Conservation (phyloP, 2,888 invertebrate species). For the Hecatera dysodea region DNA sequence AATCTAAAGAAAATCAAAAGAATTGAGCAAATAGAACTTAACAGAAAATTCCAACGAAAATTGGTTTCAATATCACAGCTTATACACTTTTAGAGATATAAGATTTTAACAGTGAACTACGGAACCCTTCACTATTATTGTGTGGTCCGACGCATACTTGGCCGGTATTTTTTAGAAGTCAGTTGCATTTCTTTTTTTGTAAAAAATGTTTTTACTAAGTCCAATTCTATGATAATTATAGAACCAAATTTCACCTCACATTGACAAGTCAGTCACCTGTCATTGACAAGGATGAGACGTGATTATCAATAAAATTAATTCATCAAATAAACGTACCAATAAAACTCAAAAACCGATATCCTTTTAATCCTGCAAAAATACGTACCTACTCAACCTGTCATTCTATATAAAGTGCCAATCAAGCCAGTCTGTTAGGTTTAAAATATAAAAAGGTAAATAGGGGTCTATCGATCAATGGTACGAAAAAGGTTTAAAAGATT, state of each 20-base stretch:
- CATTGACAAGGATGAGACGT: neutral
- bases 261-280: neutral
- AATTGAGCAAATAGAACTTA: too few relatives aligned
- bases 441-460: constrained; percentile 54
- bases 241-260: neutral
- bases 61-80: too few relatives aligned
- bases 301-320: constrained; percentile 3
- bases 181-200: too few relatives aligned
- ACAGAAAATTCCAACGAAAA: too few relatives aligned
- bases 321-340: neutral
- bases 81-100: too few relatives aligned
- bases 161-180: too few relatives aligned
- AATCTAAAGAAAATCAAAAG: too few relatives aligned
- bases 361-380: constrained; percentile 11
- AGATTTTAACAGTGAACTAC: too few relatives aligned
- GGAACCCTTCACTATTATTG: too few relatives aligned
- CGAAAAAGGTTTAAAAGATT: constrained; percentile 48
- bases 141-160: too few relatives aligned
- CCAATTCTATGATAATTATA: neutral
- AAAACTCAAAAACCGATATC: neutral
- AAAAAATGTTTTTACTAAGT: too few relatives aligned
- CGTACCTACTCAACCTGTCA: neutral
- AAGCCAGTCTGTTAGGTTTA: constrained; percentile 33
- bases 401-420: constrained; percentile 38
- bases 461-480: constrained; percentile 37